These are phyloP conservation scores for Apeltes quadracus DNA, from an alignment of 2,113 vertebrate genomes.

Conservation along the genomic window DNA sequence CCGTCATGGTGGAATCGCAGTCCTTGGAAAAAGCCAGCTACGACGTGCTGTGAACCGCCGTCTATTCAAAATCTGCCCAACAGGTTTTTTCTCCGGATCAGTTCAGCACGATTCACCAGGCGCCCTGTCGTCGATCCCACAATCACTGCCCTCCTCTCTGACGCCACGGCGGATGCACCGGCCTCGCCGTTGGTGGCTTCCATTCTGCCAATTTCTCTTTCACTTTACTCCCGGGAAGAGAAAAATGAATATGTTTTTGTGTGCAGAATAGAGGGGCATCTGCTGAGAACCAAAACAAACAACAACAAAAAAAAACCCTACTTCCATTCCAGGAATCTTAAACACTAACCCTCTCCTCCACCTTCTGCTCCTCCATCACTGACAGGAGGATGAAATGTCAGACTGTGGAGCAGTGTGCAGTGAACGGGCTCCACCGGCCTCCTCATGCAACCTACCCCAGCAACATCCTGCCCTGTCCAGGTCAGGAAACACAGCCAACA, in stretches of 20 bases:
- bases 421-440: constrained; percentile 72
- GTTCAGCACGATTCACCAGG: constrained; percentile 37
- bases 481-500: constrained; percentile 49
- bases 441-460: constrained; percentile 57
- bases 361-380: constrained; percentile 33
- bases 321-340: constrained; percentile 31
- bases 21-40: constrained; percentile 10
- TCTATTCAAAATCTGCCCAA: constrained; percentile 26
- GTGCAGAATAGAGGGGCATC: background rate
- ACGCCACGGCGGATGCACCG: constrained; percentile 41
- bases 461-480: constrained; percentile 52
- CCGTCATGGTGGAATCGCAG: no score
- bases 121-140: constrained; percentile 34
- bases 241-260: background rate
- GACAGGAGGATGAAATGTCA: constrained; percentile 54
- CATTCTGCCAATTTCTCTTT: constrained; percentile 11
- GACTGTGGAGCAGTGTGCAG: constrained; percentile 51
- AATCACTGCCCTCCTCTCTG: constrained; percentile 50
- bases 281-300: background rate
- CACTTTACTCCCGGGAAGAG: constrained; percentile 17
- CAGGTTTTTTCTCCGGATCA: constrained; percentile 46
- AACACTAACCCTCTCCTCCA: constrained; percentile 9
- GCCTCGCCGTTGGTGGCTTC: constrained; percentile 30
- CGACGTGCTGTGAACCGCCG: background rate
- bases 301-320: constrained; percentile 22